phyloP scores from a whole-genome alignment of 1,140 invertebrate species.

The Delia radicum region DNA sequence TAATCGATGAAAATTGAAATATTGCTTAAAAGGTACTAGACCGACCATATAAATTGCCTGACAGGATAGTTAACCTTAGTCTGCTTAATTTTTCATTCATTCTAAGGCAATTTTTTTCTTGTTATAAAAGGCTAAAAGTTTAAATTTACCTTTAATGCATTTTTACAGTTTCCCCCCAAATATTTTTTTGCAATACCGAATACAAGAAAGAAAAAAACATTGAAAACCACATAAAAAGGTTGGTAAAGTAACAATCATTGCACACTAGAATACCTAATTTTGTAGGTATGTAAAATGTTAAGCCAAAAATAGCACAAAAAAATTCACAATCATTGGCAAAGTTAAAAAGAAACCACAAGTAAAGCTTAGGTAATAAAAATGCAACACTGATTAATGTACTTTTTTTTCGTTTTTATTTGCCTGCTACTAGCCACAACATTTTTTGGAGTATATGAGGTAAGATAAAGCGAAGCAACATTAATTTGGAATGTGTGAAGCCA shows the following conservation, averaged over 20 bases:
- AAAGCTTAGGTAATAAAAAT: slow-evolving; percentile 20
- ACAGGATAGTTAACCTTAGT: slow-evolving; percentile 22
- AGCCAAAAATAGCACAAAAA: neutral
- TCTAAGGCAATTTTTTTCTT: neutral
- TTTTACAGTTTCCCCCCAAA: neutral
- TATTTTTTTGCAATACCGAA: neutral
- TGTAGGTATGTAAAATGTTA: neutral
- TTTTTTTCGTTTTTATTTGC: neutral
- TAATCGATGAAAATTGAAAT: slow-evolving; percentile 19
- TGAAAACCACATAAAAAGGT: neutral
- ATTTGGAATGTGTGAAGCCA: no score
- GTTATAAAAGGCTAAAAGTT: neutral
- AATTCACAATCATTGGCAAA: neutral
- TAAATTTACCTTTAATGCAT: neutral
- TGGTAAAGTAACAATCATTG: neutral
- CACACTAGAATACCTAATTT: neutral
- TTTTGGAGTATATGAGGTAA: no score
- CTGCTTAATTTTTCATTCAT: neutral
- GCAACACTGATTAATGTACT: slow-evolving; percentile 17
- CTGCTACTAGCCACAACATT: no score
- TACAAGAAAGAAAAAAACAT: neutral
- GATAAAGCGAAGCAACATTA: no score
- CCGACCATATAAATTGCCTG: slow-evolving; percentile 17
- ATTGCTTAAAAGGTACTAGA: neutral
- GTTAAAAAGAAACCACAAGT: slow-evolving; percentile 14